Evolutionary conservation across 2,113 vertebrate species (phyloP).

Genomic region (Dryoscopus gambensis): DNA sequence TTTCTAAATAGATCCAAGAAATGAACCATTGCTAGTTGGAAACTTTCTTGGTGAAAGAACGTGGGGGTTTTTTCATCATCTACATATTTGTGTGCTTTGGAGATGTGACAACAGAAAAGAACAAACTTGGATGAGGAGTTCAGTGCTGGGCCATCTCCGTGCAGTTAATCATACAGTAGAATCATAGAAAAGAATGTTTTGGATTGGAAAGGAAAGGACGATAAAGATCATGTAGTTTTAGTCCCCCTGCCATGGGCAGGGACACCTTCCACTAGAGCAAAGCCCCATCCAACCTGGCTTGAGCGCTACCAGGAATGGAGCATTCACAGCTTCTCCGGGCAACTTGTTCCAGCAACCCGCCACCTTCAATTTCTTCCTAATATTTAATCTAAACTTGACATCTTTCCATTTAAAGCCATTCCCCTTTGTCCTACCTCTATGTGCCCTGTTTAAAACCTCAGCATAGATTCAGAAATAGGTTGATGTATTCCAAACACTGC

Average conservation of each 20-base stretch:
- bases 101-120: neutral
- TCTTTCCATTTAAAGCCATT: neutral
- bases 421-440: neutral
- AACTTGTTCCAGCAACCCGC: neutral
- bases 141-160: neutral
- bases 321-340: neutral
- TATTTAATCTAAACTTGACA: neutral
- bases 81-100: neutral
- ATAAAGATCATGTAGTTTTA: neutral
- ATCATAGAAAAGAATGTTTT: neutral
- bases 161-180: neutral
- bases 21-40: neutral
- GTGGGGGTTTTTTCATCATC: neutral
- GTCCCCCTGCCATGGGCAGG: neutral
- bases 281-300: neutral
- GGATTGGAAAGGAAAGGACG: neutral
- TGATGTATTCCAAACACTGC: neutral
- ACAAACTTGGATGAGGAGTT: neutral
- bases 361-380: neutral
- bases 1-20: constrained; percentile 2
- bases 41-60: neutral
- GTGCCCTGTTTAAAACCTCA: neutral
- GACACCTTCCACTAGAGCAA: neutral
- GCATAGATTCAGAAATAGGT: neutral
- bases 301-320: neutral